Evolutionary conservation across 2,113 vertebrate species (phyloP), one percentile per base, ranked within the genome.

Genomic region (Eleginops maclovinus): DNA sequence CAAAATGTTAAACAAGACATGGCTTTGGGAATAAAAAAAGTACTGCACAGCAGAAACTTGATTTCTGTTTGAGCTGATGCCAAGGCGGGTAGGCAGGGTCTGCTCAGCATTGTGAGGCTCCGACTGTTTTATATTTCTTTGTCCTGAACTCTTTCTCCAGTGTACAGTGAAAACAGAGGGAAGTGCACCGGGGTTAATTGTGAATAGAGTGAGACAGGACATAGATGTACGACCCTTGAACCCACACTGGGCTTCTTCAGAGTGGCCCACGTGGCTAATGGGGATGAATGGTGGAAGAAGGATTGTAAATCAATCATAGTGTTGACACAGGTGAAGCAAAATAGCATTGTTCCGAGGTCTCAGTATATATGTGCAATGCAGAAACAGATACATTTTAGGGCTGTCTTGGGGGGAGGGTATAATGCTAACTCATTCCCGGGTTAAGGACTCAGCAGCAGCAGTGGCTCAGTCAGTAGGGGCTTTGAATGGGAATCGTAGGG

Each of bases 111-210:
- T 92, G 89, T 91, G 51, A 73, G 63, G 64, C 69, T 69, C 56
- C 80, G 55, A 87, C 75, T 92, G 92, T 94, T 94, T 95, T 95
- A 95, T 92, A 94, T 93, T 96, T 96, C 92, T 94, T 90, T 93
- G 93, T 92, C 83, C 88, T 81, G 82, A 82, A 69, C 79, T 82
- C 72, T 77, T 81, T 91, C 75, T 81, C 77, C 89, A 84, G 91
- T 53, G 74, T 91, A 93, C 93, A 86, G 92, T 90, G 94, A 96
- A 97, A 97, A 97, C 94, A 96, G 95, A 95, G 72, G 95, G 94
- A 96, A 96, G 83, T 94, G 86, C 86, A 79, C 81, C 70, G 81
- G 87, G 95, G 96, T 97, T 98, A 98, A 98, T 97, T 96, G 92
- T 94, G 94, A 87, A 95, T 94, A 90, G 93, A 94, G 95, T 84